Percentiles rank a stretch among this genome's conserved stretches.
Evolutionary conservation across 2,113 vertebrate species (phyloP).

Genomic region (Alectura lathami): DNA sequence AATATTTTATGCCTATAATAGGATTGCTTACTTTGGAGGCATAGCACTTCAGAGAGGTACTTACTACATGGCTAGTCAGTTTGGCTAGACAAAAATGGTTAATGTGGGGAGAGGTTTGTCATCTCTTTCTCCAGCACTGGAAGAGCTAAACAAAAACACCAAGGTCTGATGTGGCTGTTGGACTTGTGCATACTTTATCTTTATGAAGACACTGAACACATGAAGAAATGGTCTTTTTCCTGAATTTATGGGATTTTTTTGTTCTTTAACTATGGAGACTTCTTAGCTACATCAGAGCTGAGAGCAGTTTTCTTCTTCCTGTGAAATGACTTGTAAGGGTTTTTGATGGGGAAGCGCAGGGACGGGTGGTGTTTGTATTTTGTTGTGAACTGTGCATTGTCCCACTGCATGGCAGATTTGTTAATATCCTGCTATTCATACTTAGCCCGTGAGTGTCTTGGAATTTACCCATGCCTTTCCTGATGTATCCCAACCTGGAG

Average conservation of each 20-base stretch:
- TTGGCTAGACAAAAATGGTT: not conserved
- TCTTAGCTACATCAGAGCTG: not conserved
- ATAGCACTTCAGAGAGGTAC: not conserved
- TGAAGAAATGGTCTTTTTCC: not conserved
- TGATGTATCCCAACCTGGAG: not conserved
- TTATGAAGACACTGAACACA: not conserved
- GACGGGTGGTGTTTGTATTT: not conserved
- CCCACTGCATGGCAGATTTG: not conserved
- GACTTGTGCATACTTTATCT: not conserved
- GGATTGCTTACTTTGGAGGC: not conserved
- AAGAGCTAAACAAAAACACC: not conserved
- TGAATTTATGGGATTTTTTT: not conserved
- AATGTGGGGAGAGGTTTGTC: accelerated
- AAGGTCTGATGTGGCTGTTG: not conserved
- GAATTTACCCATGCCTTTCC: not conserved
- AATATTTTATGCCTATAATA: not conserved
- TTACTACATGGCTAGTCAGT: not conserved
- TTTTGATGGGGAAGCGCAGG: not conserved
- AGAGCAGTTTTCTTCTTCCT: not conserved
- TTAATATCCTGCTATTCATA: not conserved
- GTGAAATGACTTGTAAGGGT: not conserved
- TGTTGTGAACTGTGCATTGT: not conserved
- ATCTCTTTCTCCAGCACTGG: not conserved
- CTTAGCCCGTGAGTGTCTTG: not conserved
- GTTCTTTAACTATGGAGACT: not conserved